Evolutionary conservation across 2,888 invertebrate species (phyloP).

Genomic region (Temnothorax unifasciatus): DNA sequence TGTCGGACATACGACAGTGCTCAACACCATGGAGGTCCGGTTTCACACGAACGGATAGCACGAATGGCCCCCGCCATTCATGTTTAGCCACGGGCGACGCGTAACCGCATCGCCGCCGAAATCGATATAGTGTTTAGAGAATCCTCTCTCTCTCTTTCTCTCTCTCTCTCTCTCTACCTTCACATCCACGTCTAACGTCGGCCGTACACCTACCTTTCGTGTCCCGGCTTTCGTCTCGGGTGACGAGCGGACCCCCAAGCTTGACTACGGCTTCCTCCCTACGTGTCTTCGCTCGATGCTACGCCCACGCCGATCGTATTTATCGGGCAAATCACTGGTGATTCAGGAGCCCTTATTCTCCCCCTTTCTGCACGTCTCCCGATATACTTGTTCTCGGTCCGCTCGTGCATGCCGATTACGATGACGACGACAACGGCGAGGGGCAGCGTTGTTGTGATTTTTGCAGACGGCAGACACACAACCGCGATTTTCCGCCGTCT

Average conservation of each 20-base stretch:
- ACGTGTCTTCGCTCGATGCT: constrained; percentile 53
- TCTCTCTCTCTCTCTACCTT: constrained; percentile 52
- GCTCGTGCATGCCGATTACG: constrained; percentile 27
- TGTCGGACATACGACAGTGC: neutral
- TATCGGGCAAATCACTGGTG: constrained; percentile 24
- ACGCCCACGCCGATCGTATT: constrained; percentile 40
- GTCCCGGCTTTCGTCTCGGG: constrained; percentile 46
- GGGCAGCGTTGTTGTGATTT: constrained; percentile 17
- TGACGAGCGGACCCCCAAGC: constrained; percentile 59
- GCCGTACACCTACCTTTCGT: constrained; percentile 56
- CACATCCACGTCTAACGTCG: constrained; percentile 77
- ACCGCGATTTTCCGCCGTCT: constrained; percentile 44
- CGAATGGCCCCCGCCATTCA: constrained; percentile 60
- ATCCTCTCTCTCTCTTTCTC: constrained; percentile 61
- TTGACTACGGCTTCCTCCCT: constrained; percentile 39
- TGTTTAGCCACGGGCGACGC: constrained; percentile 66
- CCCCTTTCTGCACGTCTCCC: neutral
- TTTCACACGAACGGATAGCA: neutral
- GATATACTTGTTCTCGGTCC: constrained; percentile 6
- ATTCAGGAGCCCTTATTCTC: constrained; percentile 29
- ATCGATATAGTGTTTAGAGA: constrained; percentile 83
- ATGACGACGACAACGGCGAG: neutral
- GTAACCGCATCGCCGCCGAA: constrained; percentile 73
- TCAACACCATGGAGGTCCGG: neutral
- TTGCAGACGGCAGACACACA: constrained; percentile 39